phyloP scores from a whole-genome alignment of 2,113 vertebrate genomes.

The Anarhynchus alexandrinus region DNA sequence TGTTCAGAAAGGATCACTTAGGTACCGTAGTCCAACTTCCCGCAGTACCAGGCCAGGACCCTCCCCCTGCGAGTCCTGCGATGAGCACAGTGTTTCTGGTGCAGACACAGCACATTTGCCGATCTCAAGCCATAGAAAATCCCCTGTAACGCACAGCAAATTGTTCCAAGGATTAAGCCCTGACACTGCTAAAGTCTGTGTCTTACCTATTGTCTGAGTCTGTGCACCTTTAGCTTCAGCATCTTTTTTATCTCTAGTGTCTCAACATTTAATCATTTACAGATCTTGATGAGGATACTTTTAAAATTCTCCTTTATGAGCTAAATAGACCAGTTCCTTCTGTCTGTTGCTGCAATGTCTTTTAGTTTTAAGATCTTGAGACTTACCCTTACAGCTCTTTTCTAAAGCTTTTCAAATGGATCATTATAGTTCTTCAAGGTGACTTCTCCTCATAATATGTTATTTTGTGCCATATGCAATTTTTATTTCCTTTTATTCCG shows the following conservation, averaged over 20 bases:
- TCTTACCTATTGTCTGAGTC: not conserved
- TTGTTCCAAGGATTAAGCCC: not conserved
- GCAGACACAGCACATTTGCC: not conserved
- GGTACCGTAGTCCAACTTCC: not conserved
- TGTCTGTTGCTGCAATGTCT: not conserved
- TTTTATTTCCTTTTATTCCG: not conserved
- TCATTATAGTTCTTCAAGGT: not conserved
- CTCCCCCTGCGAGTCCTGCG: not conserved
- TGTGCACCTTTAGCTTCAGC: not conserved
- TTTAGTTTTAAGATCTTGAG: not conserved
- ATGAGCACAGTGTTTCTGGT: not conserved
- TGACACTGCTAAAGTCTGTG: not conserved
- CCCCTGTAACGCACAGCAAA: not conserved
- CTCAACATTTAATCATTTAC: not conserved
- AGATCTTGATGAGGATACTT: not conserved
- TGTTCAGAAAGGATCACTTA: not conserved
- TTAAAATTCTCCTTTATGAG: not conserved
- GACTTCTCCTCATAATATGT: not conserved
- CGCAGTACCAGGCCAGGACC: not conserved
- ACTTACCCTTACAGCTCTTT: not conserved
- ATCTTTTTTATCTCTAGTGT: not conserved
- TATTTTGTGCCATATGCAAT: not conserved
- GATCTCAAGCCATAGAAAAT: not conserved
- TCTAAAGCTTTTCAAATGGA: not conserved
- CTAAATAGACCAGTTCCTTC: not conserved